Evolutionary conservation across 2,888 invertebrate species (phyloP).

Genomic region (Pimpla rufipes): DNA sequence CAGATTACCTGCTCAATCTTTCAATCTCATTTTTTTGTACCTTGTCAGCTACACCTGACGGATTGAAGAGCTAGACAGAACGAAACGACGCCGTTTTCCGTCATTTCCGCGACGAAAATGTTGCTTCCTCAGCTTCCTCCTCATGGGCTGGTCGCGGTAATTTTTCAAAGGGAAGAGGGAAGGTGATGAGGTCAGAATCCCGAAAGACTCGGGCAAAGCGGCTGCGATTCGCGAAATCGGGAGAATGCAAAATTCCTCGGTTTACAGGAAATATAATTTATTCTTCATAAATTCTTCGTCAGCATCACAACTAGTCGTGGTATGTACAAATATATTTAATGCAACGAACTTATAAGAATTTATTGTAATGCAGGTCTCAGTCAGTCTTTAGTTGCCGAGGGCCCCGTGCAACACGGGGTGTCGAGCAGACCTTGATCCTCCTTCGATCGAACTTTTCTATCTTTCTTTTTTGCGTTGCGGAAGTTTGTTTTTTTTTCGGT

Average conservation of each 20-base stretch:
- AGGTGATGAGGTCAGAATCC: too few species aligned
- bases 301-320: slow-evolving; percentile 81
- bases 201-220: too few species aligned
- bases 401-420: slow-evolving; percentile 74
- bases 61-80: too few species aligned
- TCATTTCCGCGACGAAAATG: too few species aligned
- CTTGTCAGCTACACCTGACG: too few species aligned
- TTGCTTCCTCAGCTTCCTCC: too few species aligned
- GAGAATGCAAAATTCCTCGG: background rate
- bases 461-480: slow-evolving; percentile 34
- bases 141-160: too few species aligned
- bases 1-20: too few species aligned
- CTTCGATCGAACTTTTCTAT: slow-evolving; percentile 65
- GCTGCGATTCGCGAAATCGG: too few species aligned
- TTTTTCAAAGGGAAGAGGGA: too few species aligned
- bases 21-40: too few species aligned
- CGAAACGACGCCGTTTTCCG: too few species aligned
- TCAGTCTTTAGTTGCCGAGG: slow-evolving; percentile 84
- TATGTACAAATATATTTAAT: slow-evolving; percentile 84
- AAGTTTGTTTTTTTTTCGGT: slow-evolving; percentile 41
- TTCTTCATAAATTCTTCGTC: slow-evolving; percentile 81
- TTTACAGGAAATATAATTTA: slow-evolving; percentile 84
- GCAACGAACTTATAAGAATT: slow-evolving; percentile 81
- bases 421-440: slow-evolving; percentile 78
- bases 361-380: slow-evolving; percentile 84